phyloP scores from a whole-genome alignment of 2,888 invertebrate genomes.

The Dicyrtomina minuta region DNA sequence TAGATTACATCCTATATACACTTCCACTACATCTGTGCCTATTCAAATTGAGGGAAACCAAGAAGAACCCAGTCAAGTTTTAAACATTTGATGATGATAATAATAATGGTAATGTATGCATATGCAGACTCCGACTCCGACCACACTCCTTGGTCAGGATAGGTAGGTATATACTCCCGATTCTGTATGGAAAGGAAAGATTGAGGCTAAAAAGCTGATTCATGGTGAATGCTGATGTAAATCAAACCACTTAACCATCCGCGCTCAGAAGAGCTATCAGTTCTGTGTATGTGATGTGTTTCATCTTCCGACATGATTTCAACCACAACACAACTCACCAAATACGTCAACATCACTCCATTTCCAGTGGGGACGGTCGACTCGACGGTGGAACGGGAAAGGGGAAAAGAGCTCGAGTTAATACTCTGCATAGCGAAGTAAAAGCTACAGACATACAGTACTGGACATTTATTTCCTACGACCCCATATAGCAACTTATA shows the following conservation, averaged over 20 bases:
- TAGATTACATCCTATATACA: too few relatives aligned
- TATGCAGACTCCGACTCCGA: too few relatives aligned
- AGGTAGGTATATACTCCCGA: too few relatives aligned
- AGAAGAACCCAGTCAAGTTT: too few relatives aligned
- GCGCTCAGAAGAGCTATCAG: not conserved
- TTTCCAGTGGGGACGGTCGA: slow-evolving; percentile 1
- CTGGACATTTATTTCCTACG: not conserved
- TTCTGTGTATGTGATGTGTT: not conserved
- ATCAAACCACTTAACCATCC: slow-evolving; percentile 15
- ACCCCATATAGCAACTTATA: not conserved
- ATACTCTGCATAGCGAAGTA: not conserved
- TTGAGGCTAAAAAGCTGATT: slow-evolving; percentile 6
- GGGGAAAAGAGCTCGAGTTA: not conserved
- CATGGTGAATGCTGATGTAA: slow-evolving; percentile 1
- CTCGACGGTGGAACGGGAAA: not conserved
- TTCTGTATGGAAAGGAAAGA: slow-evolving; percentile 5
- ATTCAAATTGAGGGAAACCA: too few relatives aligned
- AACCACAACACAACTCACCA: slow-evolving; percentile 17
- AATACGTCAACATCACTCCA: slow-evolving; percentile 15
- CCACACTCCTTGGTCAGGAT: too few relatives aligned
- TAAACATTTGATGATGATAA: too few relatives aligned
- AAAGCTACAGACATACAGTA: not conserved
- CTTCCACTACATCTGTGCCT: too few relatives aligned
- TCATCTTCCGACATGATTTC: slow-evolving; percentile 23
- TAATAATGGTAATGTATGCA: not conserved